Evolutionary conservation across 2,888 invertebrate genomes (phyloP).

Genomic region (Gnatocerus cornutus): DNA sequence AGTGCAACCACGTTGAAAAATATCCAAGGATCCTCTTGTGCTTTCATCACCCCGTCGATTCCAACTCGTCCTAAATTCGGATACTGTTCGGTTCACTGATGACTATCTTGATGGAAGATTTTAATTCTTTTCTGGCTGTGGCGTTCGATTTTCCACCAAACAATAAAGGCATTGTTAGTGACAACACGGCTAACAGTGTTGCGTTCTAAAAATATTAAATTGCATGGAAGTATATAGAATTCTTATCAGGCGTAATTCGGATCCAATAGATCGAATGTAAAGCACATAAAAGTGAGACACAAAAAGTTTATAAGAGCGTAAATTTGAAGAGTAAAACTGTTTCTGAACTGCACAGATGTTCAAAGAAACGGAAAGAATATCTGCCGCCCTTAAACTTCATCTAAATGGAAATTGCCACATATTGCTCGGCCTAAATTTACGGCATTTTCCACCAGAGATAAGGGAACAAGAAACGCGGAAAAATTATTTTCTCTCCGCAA

Average conservation of each 20-base stretch:
- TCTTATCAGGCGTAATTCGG: conserved; percentile 19
- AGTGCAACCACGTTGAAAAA: background rate
- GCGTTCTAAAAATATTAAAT: background rate
- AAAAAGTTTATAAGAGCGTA: conserved; percentile 53
- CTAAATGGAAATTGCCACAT: conserved; percentile 66
- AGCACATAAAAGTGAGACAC: conserved; percentile 37
- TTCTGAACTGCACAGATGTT: conserved; percentile 62
- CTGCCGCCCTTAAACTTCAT: conserved; percentile 61
- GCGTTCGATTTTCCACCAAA: no score
- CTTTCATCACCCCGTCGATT: background rate
- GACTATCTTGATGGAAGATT: conserved; percentile 4
- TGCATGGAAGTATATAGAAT: conserved; percentile 6
- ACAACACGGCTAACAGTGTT: no score
- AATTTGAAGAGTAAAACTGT: conserved; percentile 55
- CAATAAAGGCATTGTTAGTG: no score
- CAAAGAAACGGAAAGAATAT: conserved; percentile 61
- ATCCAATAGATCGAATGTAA: conserved; percentile 32
- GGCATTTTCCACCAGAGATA: conserved; percentile 53
- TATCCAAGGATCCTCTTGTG: background rate
- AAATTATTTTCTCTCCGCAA: conserved; percentile 28
- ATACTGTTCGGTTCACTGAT: conserved; percentile 1
- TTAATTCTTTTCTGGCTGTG: background rate
- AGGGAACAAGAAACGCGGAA: conserved; percentile 33
- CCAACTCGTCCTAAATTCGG: background rate
- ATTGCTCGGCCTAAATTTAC: conserved; percentile 59